Evolutionary conservation across 2,888 invertebrate genomes (phyloP), one percentile per base, ranked within the genome.

Genomic region (Ellobium chinense): DNA sequence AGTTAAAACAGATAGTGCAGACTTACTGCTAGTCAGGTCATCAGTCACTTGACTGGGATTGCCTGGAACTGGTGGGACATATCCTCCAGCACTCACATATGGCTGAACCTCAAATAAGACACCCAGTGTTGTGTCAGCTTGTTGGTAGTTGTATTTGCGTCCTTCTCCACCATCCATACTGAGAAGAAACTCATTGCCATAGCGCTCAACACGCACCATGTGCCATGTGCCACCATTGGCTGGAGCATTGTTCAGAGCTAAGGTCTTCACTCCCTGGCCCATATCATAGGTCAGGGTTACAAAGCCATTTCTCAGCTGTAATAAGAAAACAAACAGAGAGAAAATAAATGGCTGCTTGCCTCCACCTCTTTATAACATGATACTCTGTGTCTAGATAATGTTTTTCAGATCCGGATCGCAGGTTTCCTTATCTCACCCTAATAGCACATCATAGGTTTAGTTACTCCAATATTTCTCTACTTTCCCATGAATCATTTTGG

Each of bases 181-280:
- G 82, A 99, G 94, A 72, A 97, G 97, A 18, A 98, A 98, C 9
- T 97, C 97, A 70, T 97, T 97, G 60, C 98, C 98, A 88, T 97
- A 97, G 79, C 98, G 95, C 88, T 96, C 96, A 0, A 98, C 97
- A 85, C 96, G 95, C 2, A 97, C 97, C 78, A 97, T 97, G 92
- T 99, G 99, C 99, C 99, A 99, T 89, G 98, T 97, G 0, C 99
- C 99, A 92, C 99, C 98, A 91, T 98, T 97, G 1, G 98, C 98
- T 87, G 96, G 96, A 12, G 87, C 86, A 92, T 98, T 97, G 91
- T 97, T 97, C 87, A 99, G 96, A 4, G 21, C 46, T 91, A 97
- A 96, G 31, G 85, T 80, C 14, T 63, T 82, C 66, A n/a, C 24
- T 24, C 68, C 74, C 24, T 34, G 54, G 18, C 80, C 80, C 75